A percentile compares a stretch with the other conserved stretches of the same genome.
These are phyloP conservation scores for Columba guinea DNA, from an alignment of 2,797 vertebrate genomes.

Conservation along the genomic window DNA sequence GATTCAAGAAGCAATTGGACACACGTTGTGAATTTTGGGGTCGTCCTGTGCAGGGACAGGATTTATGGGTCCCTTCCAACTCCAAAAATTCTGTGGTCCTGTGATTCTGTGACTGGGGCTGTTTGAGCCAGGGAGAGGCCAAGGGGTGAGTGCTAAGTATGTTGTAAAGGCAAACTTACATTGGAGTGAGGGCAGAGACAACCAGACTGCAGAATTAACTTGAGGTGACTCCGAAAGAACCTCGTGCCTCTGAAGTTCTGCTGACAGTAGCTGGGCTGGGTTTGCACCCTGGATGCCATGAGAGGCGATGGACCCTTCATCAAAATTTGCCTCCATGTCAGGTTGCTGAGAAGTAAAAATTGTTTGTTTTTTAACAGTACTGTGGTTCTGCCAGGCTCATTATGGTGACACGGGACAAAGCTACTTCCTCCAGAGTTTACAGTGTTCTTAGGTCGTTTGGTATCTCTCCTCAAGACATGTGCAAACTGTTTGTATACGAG, in stretches of 20 bases:
- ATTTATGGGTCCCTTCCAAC: too few relatives aligned
- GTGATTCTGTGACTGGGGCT: neutral
- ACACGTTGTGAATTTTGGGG: too few relatives aligned
- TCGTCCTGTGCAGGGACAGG: too few relatives aligned
- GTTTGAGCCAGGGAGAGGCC: neutral
- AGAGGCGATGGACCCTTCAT: neutral
- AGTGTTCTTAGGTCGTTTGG: fast-evolving
- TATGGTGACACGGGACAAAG: neutral
- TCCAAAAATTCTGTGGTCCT: too few relatives aligned
- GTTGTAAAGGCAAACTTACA: neutral
- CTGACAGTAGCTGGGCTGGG: too few relatives aligned
- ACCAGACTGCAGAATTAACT: too few relatives aligned
- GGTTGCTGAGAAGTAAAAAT: too few relatives aligned
- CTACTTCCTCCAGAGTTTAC: neutral
- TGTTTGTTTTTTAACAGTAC: neutral
- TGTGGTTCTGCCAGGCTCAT: too few relatives aligned
- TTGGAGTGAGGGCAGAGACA: too few relatives aligned
- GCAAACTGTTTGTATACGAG: fast-evolving
- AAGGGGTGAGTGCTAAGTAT: fast-evolving
- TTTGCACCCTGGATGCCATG: neutral
- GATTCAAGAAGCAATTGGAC: too few relatives aligned
- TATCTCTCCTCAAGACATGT: neutral
- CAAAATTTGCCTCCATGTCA: neutral
- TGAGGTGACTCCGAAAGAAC: neutral
- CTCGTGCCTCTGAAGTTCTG: neutral